Percentiles rank a stretch among this genome's conserved stretches.
These are phyloP conservation scores for Tenthredo mesomela DNA, from an alignment of 2,888 invertebrate genomes.

Conservation along the genomic window DNA sequence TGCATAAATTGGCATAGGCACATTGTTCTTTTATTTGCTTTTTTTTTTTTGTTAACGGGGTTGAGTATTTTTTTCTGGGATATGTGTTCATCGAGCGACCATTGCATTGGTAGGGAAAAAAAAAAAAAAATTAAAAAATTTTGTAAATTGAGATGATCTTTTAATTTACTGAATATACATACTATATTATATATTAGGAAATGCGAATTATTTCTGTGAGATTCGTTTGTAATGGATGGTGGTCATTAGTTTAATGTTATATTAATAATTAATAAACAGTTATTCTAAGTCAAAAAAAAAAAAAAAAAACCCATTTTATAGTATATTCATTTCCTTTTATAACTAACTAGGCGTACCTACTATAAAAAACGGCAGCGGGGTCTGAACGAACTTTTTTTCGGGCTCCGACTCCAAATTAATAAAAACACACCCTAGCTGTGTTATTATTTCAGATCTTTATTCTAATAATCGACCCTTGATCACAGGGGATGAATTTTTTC, in stretches of 20 bases:
- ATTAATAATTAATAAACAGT: constrained; percentile 63
- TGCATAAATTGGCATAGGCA: not conserved
- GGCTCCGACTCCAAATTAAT: too few relatives aligned
- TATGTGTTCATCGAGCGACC: not conserved
- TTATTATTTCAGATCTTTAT: not conserved
- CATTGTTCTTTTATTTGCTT: not conserved
- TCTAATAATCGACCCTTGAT: too few relatives aligned
- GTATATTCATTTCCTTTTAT: constrained; percentile 23
- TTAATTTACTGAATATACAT: not conserved
- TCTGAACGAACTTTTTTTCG: too few relatives aligned
- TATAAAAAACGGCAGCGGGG: too few relatives aligned
- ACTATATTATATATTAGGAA: too few relatives aligned
- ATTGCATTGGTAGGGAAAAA: constrained; percentile 28
- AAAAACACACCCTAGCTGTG: too few relatives aligned
- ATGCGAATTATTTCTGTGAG: constrained; percentile 4
- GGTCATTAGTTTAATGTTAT: constrained; percentile 69
- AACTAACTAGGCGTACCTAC: too few relatives aligned
- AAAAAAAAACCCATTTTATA: constrained; percentile 62
- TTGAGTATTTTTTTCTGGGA: not conserved
- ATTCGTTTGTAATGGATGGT: constrained; percentile 62
- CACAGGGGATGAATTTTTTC: too few relatives aligned
- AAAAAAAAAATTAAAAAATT: too few relatives aligned
- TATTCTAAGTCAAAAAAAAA: constrained; percentile 68
- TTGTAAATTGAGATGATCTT: not conserved
- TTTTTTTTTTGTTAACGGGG: not conserved